Evolutionary conservation across 23 tunicate species (phyloP).

Genomic region (Aplidium turbinatum): DNA sequence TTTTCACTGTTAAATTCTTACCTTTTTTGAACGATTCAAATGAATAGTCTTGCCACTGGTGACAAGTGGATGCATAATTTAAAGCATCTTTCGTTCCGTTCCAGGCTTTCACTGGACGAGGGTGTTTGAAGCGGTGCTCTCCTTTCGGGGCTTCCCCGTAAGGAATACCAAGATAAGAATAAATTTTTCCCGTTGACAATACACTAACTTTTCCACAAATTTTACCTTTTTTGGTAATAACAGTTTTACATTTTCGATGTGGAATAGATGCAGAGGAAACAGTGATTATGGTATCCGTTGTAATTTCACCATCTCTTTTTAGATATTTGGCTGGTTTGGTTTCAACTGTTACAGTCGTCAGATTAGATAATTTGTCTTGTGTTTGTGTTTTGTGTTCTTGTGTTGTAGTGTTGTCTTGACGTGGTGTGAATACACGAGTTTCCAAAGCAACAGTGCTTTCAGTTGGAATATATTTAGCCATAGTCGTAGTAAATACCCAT

Average conservation of each 20-base stretch:
- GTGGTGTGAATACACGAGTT: no score
- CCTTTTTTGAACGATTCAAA: conserved; percentile 46
- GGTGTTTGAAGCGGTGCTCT: conserved; percentile 50
- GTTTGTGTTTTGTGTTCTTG: no score
- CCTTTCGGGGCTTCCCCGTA: conserved; percentile 69
- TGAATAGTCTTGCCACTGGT: conserved; percentile 69
- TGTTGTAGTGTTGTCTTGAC: no score
- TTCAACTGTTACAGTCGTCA: no score
- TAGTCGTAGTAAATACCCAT: no score
- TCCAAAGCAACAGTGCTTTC: no score
- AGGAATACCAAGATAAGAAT: conserved; percentile 65
- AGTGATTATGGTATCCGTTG: no score
- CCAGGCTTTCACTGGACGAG: conserved; percentile 60
- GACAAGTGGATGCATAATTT: conserved; percentile 39
- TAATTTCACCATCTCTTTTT: no score
- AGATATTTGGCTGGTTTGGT: no score
- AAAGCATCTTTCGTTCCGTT: conserved; percentile 36
- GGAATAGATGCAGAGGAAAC: no score
- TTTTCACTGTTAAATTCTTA: background rate
- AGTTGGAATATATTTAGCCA: no score
- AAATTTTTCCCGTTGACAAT: conserved; percentile 32
- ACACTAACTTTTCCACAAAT: conserved; percentile 38
- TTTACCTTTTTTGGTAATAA: conserved; percentile 30
- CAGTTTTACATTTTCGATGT: background rate
- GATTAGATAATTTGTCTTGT: no score